phyloP scores from a whole-genome alignment of 1,140 invertebrate species.

The Macrobrachium nipponense region DNA sequence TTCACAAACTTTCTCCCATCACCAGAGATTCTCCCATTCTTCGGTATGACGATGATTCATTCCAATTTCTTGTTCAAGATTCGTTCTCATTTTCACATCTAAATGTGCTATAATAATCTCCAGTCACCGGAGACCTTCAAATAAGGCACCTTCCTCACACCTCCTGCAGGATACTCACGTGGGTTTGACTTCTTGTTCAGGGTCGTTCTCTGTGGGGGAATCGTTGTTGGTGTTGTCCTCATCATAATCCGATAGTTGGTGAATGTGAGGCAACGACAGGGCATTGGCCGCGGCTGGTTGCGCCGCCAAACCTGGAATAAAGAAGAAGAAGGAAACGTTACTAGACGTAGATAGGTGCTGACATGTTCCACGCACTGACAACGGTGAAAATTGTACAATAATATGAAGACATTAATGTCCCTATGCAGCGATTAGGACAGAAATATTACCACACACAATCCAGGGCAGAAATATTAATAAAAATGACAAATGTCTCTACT shows the following conservation, averaged over 20 bases:
- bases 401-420: too few species aligned
- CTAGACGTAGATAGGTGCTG: too few species aligned
- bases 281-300: slow-evolving; percentile 35
- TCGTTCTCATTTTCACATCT: background rate
- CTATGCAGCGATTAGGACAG: too few species aligned
- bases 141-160: background rate
- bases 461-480: too few species aligned
- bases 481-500: too few species aligned
- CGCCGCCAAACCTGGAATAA: slow-evolving; percentile 21
- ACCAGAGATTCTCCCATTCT: too few species aligned
- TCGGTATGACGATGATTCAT: too few species aligned
- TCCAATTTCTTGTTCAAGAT: too few species aligned
- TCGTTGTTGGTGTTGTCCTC: slow-evolving; percentile 19
- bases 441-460: too few species aligned
- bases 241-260: slow-evolving; percentile 47
- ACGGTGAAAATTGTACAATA: too few species aligned
- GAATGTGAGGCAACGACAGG: slow-evolving; percentile 39
- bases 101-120: background rate
- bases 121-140: background rate
- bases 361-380: too few species aligned
- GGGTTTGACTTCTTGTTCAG: slow-evolving; percentile 11
- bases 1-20: too few species aligned
- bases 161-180: slow-evolving; percentile 10
- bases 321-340: background rate
- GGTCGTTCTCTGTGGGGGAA: slow-evolving; percentile 4